Evolutionary conservation across 1,140 invertebrate species (phyloP).

Genomic region (Brachionus rubens): DNA sequence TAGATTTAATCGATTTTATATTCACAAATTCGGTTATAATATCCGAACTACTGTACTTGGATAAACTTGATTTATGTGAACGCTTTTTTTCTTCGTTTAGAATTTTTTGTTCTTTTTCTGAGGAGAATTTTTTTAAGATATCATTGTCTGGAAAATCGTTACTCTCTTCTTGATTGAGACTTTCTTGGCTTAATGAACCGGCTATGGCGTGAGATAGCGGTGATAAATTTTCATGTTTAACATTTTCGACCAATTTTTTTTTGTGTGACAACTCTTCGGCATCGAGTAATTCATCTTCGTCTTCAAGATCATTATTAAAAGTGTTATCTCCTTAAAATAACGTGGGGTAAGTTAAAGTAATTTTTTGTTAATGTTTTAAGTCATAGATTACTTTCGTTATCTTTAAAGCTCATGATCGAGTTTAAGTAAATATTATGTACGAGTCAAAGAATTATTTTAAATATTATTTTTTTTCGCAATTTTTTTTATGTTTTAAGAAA

Average conservation of each 20-base stretch:
- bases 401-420: no score
- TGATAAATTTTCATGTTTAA: constrained; percentile 13
- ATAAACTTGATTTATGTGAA: constrained; percentile 9
- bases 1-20: constrained; percentile 33
- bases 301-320: not conserved
- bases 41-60: constrained; percentile 34
- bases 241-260: constrained; percentile 4
- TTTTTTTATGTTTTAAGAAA: no score
- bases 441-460: no score
- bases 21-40: constrained; percentile 25
- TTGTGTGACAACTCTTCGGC: constrained; percentile 21
- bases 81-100: constrained; percentile 21
- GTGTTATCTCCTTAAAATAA: not conserved
- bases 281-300: constrained; percentile 5
- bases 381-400: no score
- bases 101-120: not conserved
- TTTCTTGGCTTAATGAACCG: not conserved
- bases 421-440: no score
- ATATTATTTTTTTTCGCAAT: no score
- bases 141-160: constrained; percentile 14
- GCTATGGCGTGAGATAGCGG: not conserved
- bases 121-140: not conserved
- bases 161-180: constrained; percentile 12
- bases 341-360: no score
- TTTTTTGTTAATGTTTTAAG: no score